These are phyloP conservation scores for Trididemnum nubilum DNA, from an alignment of 23 tunicate genomes.

Conservation along the genomic window DNA sequence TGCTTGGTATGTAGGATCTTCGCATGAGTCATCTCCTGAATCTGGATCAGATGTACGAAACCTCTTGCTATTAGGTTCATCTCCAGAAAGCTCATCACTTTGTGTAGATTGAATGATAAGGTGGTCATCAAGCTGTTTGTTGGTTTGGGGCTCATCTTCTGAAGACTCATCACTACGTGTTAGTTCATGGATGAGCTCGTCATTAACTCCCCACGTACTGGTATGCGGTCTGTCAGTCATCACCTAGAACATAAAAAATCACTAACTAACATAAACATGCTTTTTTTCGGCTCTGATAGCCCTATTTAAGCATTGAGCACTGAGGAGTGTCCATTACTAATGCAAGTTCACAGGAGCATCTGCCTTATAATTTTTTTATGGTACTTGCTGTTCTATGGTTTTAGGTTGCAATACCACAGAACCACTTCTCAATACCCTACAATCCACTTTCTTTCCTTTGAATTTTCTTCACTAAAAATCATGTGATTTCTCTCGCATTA, in stretches of 20 bases:
- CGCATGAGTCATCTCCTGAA: background rate
- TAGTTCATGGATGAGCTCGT: background rate
- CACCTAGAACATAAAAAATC: background rate
- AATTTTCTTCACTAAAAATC: too few relatives aligned
- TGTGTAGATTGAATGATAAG: background rate
- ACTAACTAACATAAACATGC: too few relatives aligned
- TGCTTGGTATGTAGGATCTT: background rate
- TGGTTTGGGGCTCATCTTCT: background rate
- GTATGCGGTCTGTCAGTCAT: background rate
- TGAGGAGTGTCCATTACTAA: too few relatives aligned
- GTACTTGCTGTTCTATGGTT: too few relatives aligned
- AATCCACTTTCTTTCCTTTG: too few relatives aligned
- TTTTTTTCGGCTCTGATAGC: too few relatives aligned
- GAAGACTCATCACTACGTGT: background rate
- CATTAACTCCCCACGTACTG: background rate
- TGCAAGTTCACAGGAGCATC: too few relatives aligned
- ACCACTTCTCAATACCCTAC: too few relatives aligned
- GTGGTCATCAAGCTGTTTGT: background rate
- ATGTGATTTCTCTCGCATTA: too few relatives aligned
- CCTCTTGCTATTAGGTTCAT: background rate
- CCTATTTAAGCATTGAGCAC: too few relatives aligned
- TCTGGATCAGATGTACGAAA: background rate
- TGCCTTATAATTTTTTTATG: too few relatives aligned
- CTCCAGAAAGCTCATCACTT: background rate
- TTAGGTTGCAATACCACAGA: too few relatives aligned